A percentile compares a stretch with the other conserved stretches of the same genome.
These are phyloP conservation scores for Canis aureus DNA, from an alignment of 2,113 vertebrate genomes.

Conservation along the genomic window DNA sequence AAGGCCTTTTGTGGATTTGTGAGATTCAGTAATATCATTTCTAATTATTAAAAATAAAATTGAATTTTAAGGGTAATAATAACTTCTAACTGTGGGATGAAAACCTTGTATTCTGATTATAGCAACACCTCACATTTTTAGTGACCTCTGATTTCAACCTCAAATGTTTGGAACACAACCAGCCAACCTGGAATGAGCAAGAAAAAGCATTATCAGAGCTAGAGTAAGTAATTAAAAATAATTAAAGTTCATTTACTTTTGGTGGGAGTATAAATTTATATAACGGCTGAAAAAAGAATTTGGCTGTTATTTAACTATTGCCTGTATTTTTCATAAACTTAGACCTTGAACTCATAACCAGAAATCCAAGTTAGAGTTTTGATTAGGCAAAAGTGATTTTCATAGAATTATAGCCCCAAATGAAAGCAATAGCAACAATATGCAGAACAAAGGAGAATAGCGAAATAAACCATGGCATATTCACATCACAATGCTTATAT, in stretches of 20 bases:
- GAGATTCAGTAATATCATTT: not conserved
- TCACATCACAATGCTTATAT: not conserved
- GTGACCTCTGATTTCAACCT: not conserved
- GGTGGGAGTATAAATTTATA: not conserved
- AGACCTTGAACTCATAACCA: not conserved
- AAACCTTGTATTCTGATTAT: not conserved
- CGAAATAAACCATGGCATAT: not conserved
- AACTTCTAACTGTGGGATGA: not conserved
- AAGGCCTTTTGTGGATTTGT: not conserved
- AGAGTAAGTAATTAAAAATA: not conserved
- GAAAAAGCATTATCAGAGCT: not conserved
- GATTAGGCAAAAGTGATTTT: conserved; percentile 1
- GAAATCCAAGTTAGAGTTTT: not conserved
- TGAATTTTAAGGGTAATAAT: not conserved
- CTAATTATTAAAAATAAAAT: not conserved
- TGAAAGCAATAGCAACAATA: not conserved
- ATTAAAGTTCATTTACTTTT: not conserved
- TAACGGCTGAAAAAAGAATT: not conserved
- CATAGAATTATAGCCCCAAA: not conserved
- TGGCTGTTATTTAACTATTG: not conserved
- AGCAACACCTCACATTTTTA: not conserved
- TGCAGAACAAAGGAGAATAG: not conserved
- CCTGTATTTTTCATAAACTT: not conserved
- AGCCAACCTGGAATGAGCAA: not conserved
- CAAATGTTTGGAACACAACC: not conserved